Conservation (phyloP, 2,888 invertebrate genomes). For the Neria commutata region DNA sequence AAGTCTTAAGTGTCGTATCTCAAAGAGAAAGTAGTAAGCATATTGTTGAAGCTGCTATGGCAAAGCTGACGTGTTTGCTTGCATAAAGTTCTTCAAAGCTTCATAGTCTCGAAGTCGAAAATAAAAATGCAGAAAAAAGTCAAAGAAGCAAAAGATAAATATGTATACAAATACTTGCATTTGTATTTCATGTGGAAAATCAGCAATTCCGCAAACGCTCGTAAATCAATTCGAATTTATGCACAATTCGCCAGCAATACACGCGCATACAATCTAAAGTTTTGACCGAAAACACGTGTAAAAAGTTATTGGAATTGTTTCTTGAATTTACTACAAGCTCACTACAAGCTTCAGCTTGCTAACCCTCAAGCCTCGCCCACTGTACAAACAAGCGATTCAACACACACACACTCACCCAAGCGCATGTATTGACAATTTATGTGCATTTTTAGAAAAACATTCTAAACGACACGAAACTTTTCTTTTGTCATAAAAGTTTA, state of each 20-base stretch:
- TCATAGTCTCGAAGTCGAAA: too few species aligned
- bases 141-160: too few species aligned
- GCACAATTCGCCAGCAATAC: constrained; percentile 3
- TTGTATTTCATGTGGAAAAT: not conserved
- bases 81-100: constrained; percentile 1
- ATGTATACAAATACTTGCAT: too few species aligned
- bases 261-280: constrained; percentile 2
- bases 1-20: too few species aligned
- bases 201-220: not conserved
- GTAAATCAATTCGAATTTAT: constrained; percentile 7
- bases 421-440: not conserved
- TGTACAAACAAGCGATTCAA: not conserved
- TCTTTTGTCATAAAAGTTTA: not conserved
- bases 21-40: too few species aligned
- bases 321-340: not conserved
- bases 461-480: not conserved
- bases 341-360: not conserved
- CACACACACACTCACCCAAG: not conserved
- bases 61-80: too few species aligned
- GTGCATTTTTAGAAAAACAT: not conserved
- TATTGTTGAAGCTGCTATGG: too few species aligned
- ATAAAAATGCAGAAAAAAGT: too few species aligned
- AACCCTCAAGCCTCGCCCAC: not conserved
- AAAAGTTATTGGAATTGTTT: not conserved
- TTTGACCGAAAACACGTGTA: constrained; percentile 11